phyloP scores from a whole-genome alignment of 30 jellyfish, hydroid and myxozoan species.

The Euphysa ruthae region DNA sequence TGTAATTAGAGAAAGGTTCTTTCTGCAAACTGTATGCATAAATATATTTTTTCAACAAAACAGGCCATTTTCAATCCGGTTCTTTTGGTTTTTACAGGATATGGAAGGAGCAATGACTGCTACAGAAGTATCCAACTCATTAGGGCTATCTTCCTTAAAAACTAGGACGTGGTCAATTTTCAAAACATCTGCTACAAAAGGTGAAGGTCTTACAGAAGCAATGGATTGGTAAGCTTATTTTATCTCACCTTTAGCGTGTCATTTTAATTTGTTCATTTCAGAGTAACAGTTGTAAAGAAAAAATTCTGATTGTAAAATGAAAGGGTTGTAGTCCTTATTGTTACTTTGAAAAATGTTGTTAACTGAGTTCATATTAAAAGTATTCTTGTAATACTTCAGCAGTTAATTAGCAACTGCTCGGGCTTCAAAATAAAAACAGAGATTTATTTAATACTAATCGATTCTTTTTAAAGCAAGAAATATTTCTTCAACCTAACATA shows the following conservation, averaged over 20 bases:
- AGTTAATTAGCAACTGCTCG: too few relatives aligned
- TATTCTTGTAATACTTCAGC: not conserved
- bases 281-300: too few relatives aligned
- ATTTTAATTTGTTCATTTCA: not conserved
- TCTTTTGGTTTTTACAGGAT: slow-evolving; percentile 44
- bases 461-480: too few relatives aligned
- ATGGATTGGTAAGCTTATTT: slow-evolving; percentile 82
- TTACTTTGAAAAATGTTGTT: too few relatives aligned
- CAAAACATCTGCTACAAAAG: slow-evolving; percentile 91
- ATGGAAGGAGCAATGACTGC: slow-evolving; percentile 99
- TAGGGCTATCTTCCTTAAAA: slow-evolving; percentile 84
- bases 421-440: too few relatives aligned
- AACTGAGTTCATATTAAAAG: not conserved
- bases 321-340: too few relatives aligned
- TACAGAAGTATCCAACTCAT: slow-evolving; percentile 90
- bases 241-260: not conserved
- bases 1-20: too few relatives aligned
- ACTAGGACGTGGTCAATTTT: slow-evolving; percentile 96
- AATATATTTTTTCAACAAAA: not conserved
- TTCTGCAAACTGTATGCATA: not conserved
- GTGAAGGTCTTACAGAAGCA: slow-evolving; percentile 97
- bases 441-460: too few relatives aligned
- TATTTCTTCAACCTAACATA: too few relatives aligned
- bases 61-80: not conserved
- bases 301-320: too few relatives aligned